Evolutionary conservation across 2,888 invertebrate species (phyloP), one percentile per base, ranked within the genome.

Genomic region (Branchellion lobata): DNA sequence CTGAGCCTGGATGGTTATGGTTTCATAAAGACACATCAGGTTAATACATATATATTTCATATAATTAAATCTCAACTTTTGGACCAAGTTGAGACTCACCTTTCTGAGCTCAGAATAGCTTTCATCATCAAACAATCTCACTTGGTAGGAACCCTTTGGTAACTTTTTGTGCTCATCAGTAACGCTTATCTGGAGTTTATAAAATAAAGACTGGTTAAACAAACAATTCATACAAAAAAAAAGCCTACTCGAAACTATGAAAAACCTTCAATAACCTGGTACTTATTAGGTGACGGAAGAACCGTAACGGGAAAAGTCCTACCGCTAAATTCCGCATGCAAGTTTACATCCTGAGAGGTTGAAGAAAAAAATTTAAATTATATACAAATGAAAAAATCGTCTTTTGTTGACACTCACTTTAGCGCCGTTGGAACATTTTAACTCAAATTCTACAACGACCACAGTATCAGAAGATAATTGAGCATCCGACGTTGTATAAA

Each of bases 401-500:
- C n/a, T 65, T 65, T 65, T n/a, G 8, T 40, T 2, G 27, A 27
- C 21, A 68, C 14, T 68, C 84, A 89, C 89, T 86, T 88, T 87
- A 53, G 87, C 85, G 78, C 86, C 87, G 84, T 89, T 89, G 81
- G 87, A 86, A 84, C 97, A 97, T 86, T 92, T 92, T 68, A 97
- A 89, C 14, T 92, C 90, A 88, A 97, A 96, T 88, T 96, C 95
- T 21, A 93, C 92, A 84, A 97, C 92, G 88, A 94, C 94, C 0
- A 95, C 96, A 83, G 96, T 93, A 91, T 87, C 93, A 82, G 93
- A 92, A 18, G 97, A 92, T 81, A 96, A 91, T 73, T 95, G 94
- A 0, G 94, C 94, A 89, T 98, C 97, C 87, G 92, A 91, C 27
- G 96, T 96, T 72, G 95, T 94, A 88, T 95, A 96, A 0, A 92